These are phyloP conservation scores for Ylistrum balloti DNA, from an alignment of 1,140 invertebrate genomes.

Conservation along the genomic window DNA sequence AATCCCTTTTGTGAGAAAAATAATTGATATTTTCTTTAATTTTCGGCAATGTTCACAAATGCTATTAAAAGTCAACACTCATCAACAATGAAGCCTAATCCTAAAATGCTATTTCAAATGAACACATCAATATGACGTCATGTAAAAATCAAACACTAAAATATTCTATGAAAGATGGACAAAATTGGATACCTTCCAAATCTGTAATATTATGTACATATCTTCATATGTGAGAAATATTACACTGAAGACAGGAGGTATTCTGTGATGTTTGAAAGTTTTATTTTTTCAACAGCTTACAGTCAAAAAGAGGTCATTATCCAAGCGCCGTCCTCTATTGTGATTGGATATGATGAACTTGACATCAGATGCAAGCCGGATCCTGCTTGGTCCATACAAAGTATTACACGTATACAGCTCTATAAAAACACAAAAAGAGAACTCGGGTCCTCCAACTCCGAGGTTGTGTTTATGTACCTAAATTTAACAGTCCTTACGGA, in stretches of 20 bases:
- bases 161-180: no score
- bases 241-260: no score
- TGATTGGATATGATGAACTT: conserved; percentile 17
- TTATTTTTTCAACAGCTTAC: neutral
- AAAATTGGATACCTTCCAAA: neutral
- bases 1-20: no score
- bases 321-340: neutral
- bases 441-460: neutral
- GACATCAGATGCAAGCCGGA: neutral
- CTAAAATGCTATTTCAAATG: no score
- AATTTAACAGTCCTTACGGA: neutral
- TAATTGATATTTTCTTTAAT: no score
- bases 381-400: neutral
- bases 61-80: no score
- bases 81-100: no score
- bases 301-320: neutral
- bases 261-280: no score
- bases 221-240: no score
- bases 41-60: no score
- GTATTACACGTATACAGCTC: neutral
- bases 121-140: no score
- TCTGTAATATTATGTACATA: neutral
- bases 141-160: no score
- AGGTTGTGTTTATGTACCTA: neutral
- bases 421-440: neutral